Percentiles rank a stretch among this genome's conserved stretches.
These are phyloP conservation scores for Manduca sexta DNA, from an alignment of 1,140 invertebrate species.

Conservation along the genomic window DNA sequence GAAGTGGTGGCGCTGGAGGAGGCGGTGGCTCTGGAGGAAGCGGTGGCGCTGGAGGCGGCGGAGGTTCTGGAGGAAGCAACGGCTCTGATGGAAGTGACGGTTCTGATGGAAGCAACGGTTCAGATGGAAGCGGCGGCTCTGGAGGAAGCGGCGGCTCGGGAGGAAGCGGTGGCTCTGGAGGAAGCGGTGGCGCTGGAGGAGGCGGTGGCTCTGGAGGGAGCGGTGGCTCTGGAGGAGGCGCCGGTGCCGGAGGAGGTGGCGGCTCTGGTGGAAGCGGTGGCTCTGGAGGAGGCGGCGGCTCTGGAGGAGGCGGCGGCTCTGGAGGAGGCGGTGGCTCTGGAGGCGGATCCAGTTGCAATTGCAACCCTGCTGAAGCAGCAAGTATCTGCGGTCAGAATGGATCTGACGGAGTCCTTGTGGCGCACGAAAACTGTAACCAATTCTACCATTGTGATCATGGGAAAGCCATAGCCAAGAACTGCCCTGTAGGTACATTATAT, in stretches of 20 bases:
- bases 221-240: conserved; percentile 52
- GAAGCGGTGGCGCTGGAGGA: neutral
- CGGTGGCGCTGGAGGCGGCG: conserved; percentile 1
- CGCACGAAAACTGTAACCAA: conserved; percentile 22
- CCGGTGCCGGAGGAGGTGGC: conserved; percentile 12
- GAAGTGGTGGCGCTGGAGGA: conserved; percentile 1
- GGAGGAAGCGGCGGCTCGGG: neutral
- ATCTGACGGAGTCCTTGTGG: conserved; percentile 11
- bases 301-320: neutral
- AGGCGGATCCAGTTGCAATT: conserved; percentile 5
- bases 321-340: neutral
- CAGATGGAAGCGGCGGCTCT: conserved; percentile 4
- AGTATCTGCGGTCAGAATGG: conserved; percentile 11
- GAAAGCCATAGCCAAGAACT: conserved; percentile 9
- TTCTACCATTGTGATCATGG: conserved; percentile 30
- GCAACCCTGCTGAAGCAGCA: conserved; percentile 13
- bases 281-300: neutral
- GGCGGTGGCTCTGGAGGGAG: neutral
- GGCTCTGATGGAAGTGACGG: too few relatives aligned
- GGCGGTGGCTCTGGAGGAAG: neutral
- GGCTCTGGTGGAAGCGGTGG: conserved; percentile 2
- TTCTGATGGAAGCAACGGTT: neutral
- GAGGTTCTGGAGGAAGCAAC: too few relatives aligned
- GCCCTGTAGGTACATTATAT: conserved; percentile 12
- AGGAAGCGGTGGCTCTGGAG: neutral